Base-by-base conservation (phyloP, 1,140 invertebrate genomes). In the Lerema accius region DNA sequence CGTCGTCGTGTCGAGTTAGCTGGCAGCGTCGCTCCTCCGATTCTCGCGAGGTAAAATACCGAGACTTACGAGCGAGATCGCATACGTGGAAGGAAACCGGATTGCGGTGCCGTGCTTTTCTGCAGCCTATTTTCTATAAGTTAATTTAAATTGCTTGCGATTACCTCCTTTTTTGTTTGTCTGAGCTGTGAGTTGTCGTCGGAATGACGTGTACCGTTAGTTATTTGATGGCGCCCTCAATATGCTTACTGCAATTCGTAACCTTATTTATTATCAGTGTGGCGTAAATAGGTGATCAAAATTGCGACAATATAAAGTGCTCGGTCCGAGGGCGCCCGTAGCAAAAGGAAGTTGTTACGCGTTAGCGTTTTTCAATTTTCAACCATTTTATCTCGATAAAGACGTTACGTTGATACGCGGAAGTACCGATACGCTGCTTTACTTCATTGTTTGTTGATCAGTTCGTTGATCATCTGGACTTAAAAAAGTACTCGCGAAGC, bases 1-100 rank as follows among this genome's bases (percentile, higher is more conserved):
- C 79, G 67, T 78, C 76, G 71, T 73, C 72, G 75, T 82, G 73
- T 75, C 76, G 66, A 69, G 62, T 76, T 76, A 76, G 76, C 76
- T 83, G 85, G 80, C 85, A 81, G 83, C 76, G 80, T 81, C 77
- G 65, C 66, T 72, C 77, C 80, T 82, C 76, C 78, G 76, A 76
- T 76, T 84, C 80, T 81, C 78, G 74, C 77, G 78, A 88, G 84
- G 84, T 88, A 86, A 32, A 85, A 86, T 80, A 78, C 70, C 69
- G 74, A 79, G 73, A 76, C 71, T 68, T 81, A 71, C 68, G 65
- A 72, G 39, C 42, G 32, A 53, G 49, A 63, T 55, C 61, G 61
- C 74, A 78, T 85, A 85, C 78, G 84, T 84, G 78, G 79, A 80
- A 78, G 68, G 64, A 82, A 82, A 86, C 81, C 82, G 78, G 79